A percentile compares a stretch with the other conserved stretches of the same genome.
Evolutionary conservation across 2,888 invertebrate genomes (phyloP).

Genomic region (Saturnia japonica): DNA sequence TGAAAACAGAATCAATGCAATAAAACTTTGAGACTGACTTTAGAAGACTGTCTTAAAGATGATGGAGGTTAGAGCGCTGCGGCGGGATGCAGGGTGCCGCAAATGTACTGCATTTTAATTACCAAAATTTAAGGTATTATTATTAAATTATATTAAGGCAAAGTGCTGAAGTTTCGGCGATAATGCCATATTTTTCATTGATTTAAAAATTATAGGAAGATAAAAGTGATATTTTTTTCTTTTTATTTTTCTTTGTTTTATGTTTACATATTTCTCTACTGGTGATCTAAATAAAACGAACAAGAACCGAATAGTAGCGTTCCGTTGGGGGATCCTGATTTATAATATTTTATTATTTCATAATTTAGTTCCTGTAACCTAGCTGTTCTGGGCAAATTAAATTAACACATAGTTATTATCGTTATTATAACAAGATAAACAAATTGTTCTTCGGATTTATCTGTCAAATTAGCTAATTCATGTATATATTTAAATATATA

Average conservation of each 20-base stretch:
- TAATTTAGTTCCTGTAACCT: slow-evolving; percentile 22
- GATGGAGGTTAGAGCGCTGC: slow-evolving; percentile 30
- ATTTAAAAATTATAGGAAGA: slow-evolving; percentile 25
- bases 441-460: slow-evolving; percentile 38
- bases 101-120: slow-evolving; percentile 34
- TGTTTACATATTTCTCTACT: slow-evolving; percentile 17
- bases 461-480: slow-evolving; percentile 54
- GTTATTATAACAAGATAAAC: slow-evolving; percentile 12
- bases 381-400: slow-evolving; percentile 19
- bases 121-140: slow-evolving; percentile 47
- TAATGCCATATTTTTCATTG: slow-evolving; percentile 21
- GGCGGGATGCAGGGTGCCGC: slow-evolving; percentile 17
- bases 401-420: slow-evolving; percentile 11
- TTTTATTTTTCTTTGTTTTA: slow-evolving; percentile 25
- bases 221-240: slow-evolving; percentile 30
- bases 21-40: slow-evolving; percentile 81
- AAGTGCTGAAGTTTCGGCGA: slow-evolving; percentile 15
- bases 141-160: slow-evolving; percentile 24
- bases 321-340: slow-evolving; percentile 22
- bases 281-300: slow-evolving; percentile 32
- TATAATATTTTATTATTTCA: slow-evolving; percentile 21
- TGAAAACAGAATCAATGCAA: slow-evolving; percentile 76
- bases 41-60: slow-evolving; percentile 79
- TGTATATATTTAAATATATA: slow-evolving; percentile 61
- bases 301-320: slow-evolving; percentile 29